These are phyloP conservation scores for Eilema depressum DNA, from an alignment of 2,888 invertebrate genomes.

Conservation along the genomic window DNA sequence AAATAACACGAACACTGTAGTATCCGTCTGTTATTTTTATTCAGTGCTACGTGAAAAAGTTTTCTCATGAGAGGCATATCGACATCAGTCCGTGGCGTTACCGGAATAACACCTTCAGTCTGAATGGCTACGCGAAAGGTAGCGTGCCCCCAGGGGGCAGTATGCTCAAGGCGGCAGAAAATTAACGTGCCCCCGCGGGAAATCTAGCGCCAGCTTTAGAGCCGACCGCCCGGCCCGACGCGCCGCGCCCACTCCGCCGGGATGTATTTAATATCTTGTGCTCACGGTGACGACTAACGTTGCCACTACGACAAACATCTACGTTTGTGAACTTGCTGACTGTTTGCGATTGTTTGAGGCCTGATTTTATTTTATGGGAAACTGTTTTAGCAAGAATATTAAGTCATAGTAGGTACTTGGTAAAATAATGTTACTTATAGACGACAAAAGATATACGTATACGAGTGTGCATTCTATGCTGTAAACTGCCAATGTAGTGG, in stretches of 20 bases:
- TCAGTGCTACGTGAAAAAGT: slow-evolving; percentile 71
- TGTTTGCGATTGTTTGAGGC: neutral
- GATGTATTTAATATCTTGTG: slow-evolving; percentile 82
- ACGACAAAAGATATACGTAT: no score
- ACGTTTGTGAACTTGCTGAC: neutral
- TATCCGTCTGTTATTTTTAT: slow-evolving; percentile 68
- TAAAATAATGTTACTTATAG: neutral
- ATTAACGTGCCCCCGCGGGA: slow-evolving; percentile 90
- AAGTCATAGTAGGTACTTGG: neutral
- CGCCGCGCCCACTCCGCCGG: slow-evolving; percentile 76
- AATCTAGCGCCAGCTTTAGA: slow-evolving; percentile 88
- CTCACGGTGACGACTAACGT: slow-evolving; percentile 54
- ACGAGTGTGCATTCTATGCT: no score
- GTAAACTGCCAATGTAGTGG: no score
- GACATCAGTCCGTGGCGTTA: slow-evolving; percentile 80
- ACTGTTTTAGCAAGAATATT: neutral
- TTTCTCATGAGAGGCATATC: slow-evolving; percentile 77
- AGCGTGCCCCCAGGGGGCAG: slow-evolving; percentile 88
- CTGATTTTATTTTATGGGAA: neutral
- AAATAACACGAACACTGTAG: slow-evolving; percentile 45
- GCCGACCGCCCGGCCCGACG: slow-evolving; percentile 66
- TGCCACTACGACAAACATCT: slow-evolving; percentile 22
- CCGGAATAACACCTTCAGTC: slow-evolving; percentile 86
- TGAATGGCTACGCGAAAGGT: slow-evolving; percentile 86
- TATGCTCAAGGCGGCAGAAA: slow-evolving; percentile 93